phyloP scores from a whole-genome alignment of 2,113 vertebrate genomes.

The Colius striatus region DNA sequence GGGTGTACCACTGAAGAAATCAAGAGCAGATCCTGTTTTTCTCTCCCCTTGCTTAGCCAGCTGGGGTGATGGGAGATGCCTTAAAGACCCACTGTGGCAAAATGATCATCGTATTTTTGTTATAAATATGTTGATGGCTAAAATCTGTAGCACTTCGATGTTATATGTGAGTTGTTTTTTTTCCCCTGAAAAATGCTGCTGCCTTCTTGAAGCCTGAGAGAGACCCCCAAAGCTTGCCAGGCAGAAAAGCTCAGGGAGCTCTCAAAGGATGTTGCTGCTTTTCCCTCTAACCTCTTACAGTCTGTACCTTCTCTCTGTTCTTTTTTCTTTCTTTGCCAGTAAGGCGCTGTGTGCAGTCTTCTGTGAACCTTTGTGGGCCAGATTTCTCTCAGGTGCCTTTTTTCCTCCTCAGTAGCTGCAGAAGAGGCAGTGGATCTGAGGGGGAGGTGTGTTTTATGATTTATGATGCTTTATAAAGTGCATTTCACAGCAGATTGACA shows the following conservation, averaged over 20 bases:
- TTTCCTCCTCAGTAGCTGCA: constrained; percentile 50
- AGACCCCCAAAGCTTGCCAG: constrained; percentile 31
- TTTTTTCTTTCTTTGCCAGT: constrained; percentile 48
- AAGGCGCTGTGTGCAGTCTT: constrained; percentile 62
- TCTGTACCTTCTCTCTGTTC: constrained; percentile 46
- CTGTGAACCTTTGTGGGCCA: constrained; percentile 64
- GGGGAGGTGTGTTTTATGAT: constrained; percentile 42
- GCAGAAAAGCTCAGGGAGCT: constrained; percentile 20
- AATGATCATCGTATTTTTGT: neutral
- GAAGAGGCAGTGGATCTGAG: constrained; percentile 57
- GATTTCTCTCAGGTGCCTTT: constrained; percentile 67
- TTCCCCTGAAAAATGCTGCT: neutral
- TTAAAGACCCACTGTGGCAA: neutral
- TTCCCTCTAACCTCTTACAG: constrained; percentile 42
- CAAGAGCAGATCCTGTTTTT: neutral
- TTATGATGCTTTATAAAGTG: constrained; percentile 28
- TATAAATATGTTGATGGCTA: neutral
- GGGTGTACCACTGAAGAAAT: neutral
- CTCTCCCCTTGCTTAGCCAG: neutral
- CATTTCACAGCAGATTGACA: constrained; percentile 40
- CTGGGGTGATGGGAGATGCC: neutral
- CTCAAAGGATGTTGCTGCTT: constrained; percentile 58
- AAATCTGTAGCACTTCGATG: neutral
- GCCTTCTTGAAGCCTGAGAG: constrained; percentile 19
- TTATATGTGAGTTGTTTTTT: neutral